Percentiles rank a stretch among this genome's conserved stretches.
Conservation (phyloP, 2,113 vertebrate species). For the Hoplias malabaricus region DNA sequence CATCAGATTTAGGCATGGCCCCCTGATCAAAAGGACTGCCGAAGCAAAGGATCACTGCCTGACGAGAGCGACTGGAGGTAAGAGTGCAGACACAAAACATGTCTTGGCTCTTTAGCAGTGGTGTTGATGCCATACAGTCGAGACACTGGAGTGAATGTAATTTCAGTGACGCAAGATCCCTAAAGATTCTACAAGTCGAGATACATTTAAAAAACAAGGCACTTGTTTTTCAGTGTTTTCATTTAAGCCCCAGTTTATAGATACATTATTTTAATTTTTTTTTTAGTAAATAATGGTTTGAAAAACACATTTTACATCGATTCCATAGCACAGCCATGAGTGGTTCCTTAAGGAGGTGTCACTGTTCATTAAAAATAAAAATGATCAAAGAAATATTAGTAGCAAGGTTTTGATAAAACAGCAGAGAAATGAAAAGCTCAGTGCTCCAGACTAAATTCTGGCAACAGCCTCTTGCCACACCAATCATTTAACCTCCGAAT, state of each 20-base stretch:
- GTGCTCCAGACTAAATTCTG: not conserved
- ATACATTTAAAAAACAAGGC: not conserved
- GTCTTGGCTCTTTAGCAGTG: constrained; percentile 31
- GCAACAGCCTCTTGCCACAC: not conserved
- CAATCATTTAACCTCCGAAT: constrained; percentile 32
- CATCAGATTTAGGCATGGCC: constrained; percentile 71
- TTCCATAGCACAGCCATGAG: too few species aligned
- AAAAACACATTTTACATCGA: too few species aligned
- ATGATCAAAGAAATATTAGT: not conserved
- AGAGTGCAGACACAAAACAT: constrained; percentile 35
- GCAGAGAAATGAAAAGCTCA: not conserved
- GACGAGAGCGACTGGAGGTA: constrained; percentile 41
- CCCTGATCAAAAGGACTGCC: constrained; percentile 70
- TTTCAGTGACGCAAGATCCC: constrained; percentile 15
- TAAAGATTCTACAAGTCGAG: not conserved
- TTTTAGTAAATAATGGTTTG: too few species aligned
- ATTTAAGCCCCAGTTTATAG: not conserved
- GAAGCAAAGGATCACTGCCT: constrained; percentile 56
- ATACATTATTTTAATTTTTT: not conserved
- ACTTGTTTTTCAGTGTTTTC: not conserved
- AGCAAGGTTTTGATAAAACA: not conserved
- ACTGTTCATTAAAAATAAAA: too few species aligned
- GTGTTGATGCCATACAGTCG: constrained; percentile 9
- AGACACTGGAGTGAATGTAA: not conserved
- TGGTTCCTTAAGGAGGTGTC: too few species aligned